These are phyloP conservation scores for Paramacrobiotus metropolitanus DNA, from an alignment of 1,140 invertebrate species.

Conservation along the genomic window DNA sequence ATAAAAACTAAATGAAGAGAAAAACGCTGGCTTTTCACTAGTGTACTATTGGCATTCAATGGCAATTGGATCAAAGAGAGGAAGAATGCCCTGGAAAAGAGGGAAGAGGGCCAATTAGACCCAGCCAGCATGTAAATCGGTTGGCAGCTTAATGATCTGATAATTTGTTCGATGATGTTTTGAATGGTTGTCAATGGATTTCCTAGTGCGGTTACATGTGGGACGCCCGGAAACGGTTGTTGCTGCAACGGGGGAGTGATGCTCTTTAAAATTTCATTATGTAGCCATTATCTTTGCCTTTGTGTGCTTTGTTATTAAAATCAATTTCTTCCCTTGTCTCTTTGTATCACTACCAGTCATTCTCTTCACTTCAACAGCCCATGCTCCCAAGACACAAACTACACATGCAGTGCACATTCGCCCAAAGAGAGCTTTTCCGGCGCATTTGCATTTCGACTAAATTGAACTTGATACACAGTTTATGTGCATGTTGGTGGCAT, in stretches of 20 bases:
- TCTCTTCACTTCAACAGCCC: too few relatives aligned
- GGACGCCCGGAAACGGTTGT: neutral
- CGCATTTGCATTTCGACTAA: too few relatives aligned
- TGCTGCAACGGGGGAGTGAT: neutral
- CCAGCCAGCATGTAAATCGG: neutral
- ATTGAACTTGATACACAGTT: too few relatives aligned
- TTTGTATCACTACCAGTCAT: too few relatives aligned
- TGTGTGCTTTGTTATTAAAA: neutral
- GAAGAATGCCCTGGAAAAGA: neutral
- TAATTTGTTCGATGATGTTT: neutral
- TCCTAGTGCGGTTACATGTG: neutral
- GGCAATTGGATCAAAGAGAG: slow-evolving; percentile 1
- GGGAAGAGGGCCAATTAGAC: slow-evolving; percentile 3
- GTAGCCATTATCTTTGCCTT: neutral
- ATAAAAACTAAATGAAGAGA: too few relatives aligned
- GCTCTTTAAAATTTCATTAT: slow-evolving; percentile 6
- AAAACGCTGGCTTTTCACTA: too few relatives aligned
- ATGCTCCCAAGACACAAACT: too few relatives aligned
- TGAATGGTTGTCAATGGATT: neutral
- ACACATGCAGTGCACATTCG: too few relatives aligned
- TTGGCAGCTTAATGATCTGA: neutral
- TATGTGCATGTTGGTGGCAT: too few relatives aligned
- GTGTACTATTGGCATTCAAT: too few relatives aligned
- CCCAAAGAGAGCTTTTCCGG: too few relatives aligned
- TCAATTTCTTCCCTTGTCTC: neutral